These are phyloP conservation scores for Heteronetta atricapilla DNA, from an alignment of 2,113 vertebrate species.

Conservation along the genomic window DNA sequence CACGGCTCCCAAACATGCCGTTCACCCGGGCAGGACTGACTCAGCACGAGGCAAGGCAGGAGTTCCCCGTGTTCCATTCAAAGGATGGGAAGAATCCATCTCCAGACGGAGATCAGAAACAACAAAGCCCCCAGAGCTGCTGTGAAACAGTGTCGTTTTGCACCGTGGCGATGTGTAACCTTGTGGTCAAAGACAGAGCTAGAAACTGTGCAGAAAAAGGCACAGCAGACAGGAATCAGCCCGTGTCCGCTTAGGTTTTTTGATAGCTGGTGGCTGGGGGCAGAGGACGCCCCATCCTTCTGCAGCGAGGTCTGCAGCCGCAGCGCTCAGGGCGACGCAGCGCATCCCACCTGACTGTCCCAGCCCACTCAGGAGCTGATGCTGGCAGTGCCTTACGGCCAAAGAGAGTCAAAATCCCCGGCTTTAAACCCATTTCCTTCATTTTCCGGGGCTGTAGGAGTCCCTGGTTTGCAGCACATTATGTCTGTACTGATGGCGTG, in stretches of 20 bases:
- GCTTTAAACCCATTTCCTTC: not conserved
- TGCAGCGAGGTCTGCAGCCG: not conserved
- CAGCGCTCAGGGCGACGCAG: not conserved
- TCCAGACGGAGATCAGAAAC: not conserved
- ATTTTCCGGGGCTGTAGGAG: not conserved
- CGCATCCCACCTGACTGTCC: not conserved
- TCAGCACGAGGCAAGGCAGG: not conserved
- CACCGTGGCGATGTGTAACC: not conserved
- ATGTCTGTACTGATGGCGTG: not conserved
- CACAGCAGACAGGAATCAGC: not conserved
- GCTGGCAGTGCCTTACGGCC: not conserved
- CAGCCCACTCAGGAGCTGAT: slow-evolving; percentile 6
- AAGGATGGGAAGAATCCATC: not conserved
- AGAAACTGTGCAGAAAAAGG: not conserved
- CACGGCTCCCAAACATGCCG: not conserved
- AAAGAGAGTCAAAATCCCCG: slow-evolving; percentile 21
- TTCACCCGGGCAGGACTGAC: not conserved
- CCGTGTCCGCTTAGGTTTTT: not conserved
- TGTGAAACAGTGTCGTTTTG: not conserved
- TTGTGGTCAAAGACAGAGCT: not conserved
- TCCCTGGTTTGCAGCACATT: not conserved
- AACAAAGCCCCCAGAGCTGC: not conserved
- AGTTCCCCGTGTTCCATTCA: not conserved
- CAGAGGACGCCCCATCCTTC: not conserved
- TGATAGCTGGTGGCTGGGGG: not conserved